These are phyloP conservation scores for Callionymus lyra DNA, from an alignment of 2,113 vertebrate species.

Conservation along the genomic window DNA sequence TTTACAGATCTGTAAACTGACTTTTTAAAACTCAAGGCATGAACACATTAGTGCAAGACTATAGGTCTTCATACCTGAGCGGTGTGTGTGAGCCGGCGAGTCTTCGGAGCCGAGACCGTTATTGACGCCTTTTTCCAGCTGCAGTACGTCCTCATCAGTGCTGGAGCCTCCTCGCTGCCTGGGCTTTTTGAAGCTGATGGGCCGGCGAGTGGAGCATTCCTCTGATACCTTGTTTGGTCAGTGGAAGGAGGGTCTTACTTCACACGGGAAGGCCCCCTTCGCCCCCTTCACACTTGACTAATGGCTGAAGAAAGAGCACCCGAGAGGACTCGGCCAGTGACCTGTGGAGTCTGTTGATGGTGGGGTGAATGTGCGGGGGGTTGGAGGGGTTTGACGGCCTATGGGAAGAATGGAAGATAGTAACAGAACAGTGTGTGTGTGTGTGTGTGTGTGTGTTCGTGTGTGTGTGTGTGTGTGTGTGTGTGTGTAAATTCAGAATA, in stretches of 20 bases:
- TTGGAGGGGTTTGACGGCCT: slow-evolving; percentile 4
- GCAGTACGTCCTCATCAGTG: slow-evolving; percentile 7
- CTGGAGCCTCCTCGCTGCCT: slow-evolving; percentile 8
- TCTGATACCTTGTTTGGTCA: slow-evolving; percentile 91
- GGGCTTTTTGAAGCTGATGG: slow-evolving; percentile 60
- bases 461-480: slow-evolving; percentile 69
- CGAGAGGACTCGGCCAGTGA: slow-evolving; percentile 64
- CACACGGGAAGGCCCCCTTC: slow-evolving; percentile 58
- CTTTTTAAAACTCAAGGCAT: too few species aligned
- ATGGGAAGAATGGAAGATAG: slow-evolving; percentile 11
- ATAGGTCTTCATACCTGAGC: too few species aligned
- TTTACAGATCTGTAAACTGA: too few species aligned
- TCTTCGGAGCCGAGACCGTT: not conserved
- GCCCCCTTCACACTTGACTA: slow-evolving; percentile 49
- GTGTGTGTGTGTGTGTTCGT: too few species aligned
- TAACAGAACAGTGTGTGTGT: slow-evolving; percentile 1
- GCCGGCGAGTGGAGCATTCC: slow-evolving; percentile 49
- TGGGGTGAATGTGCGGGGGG: not conserved
- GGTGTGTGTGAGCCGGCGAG: not conserved
- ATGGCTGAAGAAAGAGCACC: slow-evolving; percentile 66
- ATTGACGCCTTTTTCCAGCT: not conserved
- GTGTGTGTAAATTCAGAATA: slow-evolving; percentile 62
- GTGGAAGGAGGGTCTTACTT: slow-evolving; percentile 63
- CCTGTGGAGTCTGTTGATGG: slow-evolving; percentile 31
- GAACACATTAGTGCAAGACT: too few species aligned